Evolutionary conservation across 2,797 vertebrate species (phyloP), one percentile per base, ranked within the genome.

Genomic region (Avahi laniger): DNA sequence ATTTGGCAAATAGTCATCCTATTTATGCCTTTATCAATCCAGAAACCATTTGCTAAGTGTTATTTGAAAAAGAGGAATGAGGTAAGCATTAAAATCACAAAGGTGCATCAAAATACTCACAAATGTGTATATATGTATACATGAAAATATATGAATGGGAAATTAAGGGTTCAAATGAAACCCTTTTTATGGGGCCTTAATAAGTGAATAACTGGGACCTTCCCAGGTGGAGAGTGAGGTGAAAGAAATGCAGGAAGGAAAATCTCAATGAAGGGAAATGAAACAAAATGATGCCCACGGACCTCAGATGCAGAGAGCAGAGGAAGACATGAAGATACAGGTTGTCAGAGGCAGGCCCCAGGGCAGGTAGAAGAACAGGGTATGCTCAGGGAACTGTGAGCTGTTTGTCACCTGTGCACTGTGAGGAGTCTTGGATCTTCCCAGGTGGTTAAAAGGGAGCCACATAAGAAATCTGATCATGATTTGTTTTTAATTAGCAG

Each of bases 371-470:
- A 4, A 26, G 24, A 43, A 46, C 33, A 75, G 14, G 4, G 6
- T 79, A 7, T 35, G 3, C 35, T 63, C 5, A 0, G 6, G 12
- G 5, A 35, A 35, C n/a, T 2, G 17, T 3, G 12, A 50, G 22
- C 35, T 24, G 0, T 54, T 35, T 46, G 4, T 28, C 50, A 33
- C 38, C 18, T 4, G 2, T 35, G 4, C 30, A 0, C 1, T 12
- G 3, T 35, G 13, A 69, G 35, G 15, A 8, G 67, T 61, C 33
- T 72, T 17, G 17, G n/a, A 18, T 8, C 79, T n/a, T 79, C 52
- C 43, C 61, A 24, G 33, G 41, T 33, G n/a, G 82, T 5, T 7
- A 43, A 65, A 33, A 65, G 26, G 90, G 0, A 43, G 20, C 30
- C 4, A 9, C n/a, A 2, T 18, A 46, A 63, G 18, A 83, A 46